Evolutionary conservation across 1,140 invertebrate genomes (phyloP), one percentile per base, ranked within the genome.

Genomic region (Zaprionus lachaisei): DNA sequence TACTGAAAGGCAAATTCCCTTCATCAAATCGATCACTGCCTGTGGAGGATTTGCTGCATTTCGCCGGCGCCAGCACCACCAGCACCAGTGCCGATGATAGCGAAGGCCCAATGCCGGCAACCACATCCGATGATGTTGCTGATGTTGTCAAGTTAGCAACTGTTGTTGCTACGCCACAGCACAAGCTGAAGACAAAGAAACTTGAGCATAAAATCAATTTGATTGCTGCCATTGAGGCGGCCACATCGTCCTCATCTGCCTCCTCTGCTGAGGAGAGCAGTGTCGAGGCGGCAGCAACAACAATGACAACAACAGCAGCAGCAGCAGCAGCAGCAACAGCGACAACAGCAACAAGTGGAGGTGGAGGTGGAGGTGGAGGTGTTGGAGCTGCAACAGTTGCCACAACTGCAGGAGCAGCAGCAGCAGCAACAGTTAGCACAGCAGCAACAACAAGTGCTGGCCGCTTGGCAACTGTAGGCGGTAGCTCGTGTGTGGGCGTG

Each of bases 191-290:
- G 70, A 92, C 91, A 17, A 92, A 92, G 44, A 92, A 92, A 65
- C 51, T 92, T 31, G 91, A 92, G 72, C 91, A 92, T 61, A 92
- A 92, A 75, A 92, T 92, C 28, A 92, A 92, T 77, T 71, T 92
- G 37, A 91, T 92, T 15, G 91, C 89, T 12, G 91, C 91, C 49
- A 92, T 92, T 11, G 91, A 92, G 79, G 91, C 91, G 47, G 91
- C 91, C 56, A 92, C 90, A 34, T 58, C 65, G 3, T 92, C 91
- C 4, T 92, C 91, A 17, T 92, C 91, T 38, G 91, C 91, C 2
- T 90, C 87, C 12, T 92, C 91, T 12, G 87, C 91, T 4, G 91
- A 92, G 78, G 86, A 90, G 67, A 89, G 81, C 54, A 91, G 91
- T 51, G 84, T 83, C 22, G 86, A 92, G 66, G 81, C 83, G 9